A percentile compares a stretch with the other conserved stretches of the same genome.
Evolutionary conservation across 2,113 vertebrate species (phyloP).

Genomic region (Rhombomys opimus): DNA sequence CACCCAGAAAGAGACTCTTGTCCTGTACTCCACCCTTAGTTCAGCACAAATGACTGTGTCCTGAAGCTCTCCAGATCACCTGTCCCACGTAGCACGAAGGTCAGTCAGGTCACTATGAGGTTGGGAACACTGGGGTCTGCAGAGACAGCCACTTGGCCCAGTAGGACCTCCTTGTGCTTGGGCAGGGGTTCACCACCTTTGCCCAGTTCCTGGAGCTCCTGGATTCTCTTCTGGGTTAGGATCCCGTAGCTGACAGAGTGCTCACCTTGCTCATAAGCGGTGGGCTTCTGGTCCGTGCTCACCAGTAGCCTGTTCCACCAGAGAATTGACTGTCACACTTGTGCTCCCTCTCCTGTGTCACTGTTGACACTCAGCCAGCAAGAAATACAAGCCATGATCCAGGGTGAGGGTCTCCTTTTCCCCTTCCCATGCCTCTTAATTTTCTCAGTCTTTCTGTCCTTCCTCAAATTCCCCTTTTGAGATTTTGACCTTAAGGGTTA

Average conservation of each 20-base stretch:
- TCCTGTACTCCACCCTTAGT: constrained; percentile 92
- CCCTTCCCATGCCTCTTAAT: background rate
- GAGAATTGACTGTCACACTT: background rate
- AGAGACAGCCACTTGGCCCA: constrained; percentile 82
- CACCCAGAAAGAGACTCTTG: constrained; percentile 98
- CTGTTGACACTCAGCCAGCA: background rate
- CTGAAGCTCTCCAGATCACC: constrained; percentile 93
- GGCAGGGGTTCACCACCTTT: constrained; percentile 95
- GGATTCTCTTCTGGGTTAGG: constrained; percentile 94
- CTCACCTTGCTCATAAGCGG: constrained; percentile 90
- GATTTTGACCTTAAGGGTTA: background rate
- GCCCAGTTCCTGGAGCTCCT: constrained; percentile 97
- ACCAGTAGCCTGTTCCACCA: constrained; percentile 53
- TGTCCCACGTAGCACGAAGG: constrained; percentile 91
- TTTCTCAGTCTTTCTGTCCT: background rate
- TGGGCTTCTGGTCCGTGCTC: constrained; percentile 95
- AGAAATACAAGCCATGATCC: background rate
- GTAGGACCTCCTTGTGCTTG: constrained; percentile 95
- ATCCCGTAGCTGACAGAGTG: constrained; percentile 92
- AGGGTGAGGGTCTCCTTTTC: background rate
- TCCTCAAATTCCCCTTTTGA: background rate
- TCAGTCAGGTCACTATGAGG: constrained; percentile 93
- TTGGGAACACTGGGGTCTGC: constrained; percentile 91
- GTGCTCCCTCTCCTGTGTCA: background rate
- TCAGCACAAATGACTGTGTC: constrained; percentile 94